Evolutionary conservation across 2,888 invertebrate genomes (phyloP).

Genomic region (Aphodius granarius): DNA sequence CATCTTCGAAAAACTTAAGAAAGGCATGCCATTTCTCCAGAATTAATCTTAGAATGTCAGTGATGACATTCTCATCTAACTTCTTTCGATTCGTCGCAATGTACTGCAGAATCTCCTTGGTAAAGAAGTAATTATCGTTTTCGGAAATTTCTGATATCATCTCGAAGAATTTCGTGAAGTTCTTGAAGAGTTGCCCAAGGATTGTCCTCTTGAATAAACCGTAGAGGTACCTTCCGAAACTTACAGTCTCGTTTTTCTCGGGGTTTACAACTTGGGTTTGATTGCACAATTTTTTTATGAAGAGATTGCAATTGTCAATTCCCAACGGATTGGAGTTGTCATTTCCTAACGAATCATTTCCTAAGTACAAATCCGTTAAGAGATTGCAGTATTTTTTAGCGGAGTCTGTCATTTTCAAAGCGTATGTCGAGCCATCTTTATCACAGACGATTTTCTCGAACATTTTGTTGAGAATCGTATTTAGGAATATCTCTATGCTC

Average conservation of each 20-base stretch:
- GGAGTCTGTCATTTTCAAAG: constrained; percentile 27
- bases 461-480: constrained; percentile 22
- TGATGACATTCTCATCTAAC: not conserved
- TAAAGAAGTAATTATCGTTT: constrained; percentile 12
- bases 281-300: constrained; percentile 36
- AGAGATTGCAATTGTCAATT: too few species aligned
- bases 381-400: constrained; percentile 31
- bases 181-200: constrained; percentile 36
- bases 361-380: constrained; percentile 38
- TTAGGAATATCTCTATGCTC: not conserved
- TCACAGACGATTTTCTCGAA: constrained; percentile 11
- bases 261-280: constrained; percentile 34
- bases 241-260: constrained; percentile 35
- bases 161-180: constrained; percentile 38
- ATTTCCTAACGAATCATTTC: constrained; percentile 32
- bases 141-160: constrained; percentile 6
- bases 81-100: constrained; percentile 27
- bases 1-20: constrained; percentile 35
- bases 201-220: constrained; percentile 41
- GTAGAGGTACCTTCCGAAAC: constrained; percentile 43
- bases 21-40: constrained; percentile 38
- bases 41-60: constrained; percentile 18
- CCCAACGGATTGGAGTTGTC: too few species aligned
- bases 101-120: constrained; percentile 31
- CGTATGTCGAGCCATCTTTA: constrained; percentile 5